These are phyloP conservation scores for Drosophila prosaltans DNA, from an alignment of 1,140 invertebrate genomes.

Conservation along the genomic window DNA sequence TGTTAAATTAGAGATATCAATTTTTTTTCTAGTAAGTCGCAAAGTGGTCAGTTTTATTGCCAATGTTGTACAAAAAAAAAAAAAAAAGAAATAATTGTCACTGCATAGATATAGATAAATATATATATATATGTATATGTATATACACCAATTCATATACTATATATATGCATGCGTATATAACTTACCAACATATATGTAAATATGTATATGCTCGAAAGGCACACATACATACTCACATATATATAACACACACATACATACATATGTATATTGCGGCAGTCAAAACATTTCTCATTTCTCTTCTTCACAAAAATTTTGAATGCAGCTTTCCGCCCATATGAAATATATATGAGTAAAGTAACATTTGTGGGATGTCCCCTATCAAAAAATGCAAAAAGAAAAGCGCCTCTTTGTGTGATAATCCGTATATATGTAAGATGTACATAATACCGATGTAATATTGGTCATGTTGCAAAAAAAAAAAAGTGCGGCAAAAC, in stretches of 20 bases:
- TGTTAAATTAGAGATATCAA: constrained; percentile 2
- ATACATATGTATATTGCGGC: background rate
- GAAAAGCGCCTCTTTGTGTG: background rate
- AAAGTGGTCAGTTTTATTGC: constrained; percentile 4
- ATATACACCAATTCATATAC: background rate
- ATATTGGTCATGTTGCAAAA: background rate
- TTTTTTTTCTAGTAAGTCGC: constrained; percentile 2
- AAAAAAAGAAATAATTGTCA: background rate
- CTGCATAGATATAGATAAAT: background rate
- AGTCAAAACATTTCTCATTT: background rate
- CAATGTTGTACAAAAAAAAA: background rate
- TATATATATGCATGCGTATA: background rate
- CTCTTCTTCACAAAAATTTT: no score
- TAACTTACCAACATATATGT: background rate
- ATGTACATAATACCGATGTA: background rate
- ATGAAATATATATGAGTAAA: background rate
- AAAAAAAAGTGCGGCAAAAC: constrained; percentile 6
- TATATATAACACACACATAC: background rate
- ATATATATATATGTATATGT: background rate
- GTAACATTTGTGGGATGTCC: background rate
- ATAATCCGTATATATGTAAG: background rate
- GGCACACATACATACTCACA: background rate
- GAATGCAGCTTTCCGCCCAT: background rate
- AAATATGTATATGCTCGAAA: background rate
- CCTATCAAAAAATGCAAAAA: background rate